phyloP scores from a whole-genome alignment of 2,797 vertebrate genomes.

The Amblyraja radiata region DNA sequence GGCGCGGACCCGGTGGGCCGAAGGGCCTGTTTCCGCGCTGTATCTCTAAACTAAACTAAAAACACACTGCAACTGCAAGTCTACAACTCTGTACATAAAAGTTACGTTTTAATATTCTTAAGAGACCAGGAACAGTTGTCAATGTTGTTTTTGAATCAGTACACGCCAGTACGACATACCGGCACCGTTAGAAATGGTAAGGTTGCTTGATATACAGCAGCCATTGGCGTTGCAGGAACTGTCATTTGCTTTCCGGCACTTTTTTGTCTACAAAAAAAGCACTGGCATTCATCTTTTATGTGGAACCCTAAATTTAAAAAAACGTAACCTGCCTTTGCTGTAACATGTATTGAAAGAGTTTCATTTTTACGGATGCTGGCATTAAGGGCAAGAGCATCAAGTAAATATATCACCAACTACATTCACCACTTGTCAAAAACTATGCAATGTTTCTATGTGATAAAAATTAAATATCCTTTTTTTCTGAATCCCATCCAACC shows the following conservation, averaged over 20 bases:
- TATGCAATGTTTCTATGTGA: neutral
- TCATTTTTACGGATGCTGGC: neutral
- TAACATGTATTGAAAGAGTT: constrained; percentile 16
- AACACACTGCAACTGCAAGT: neutral
- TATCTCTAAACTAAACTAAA: neutral
- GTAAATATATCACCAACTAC: constrained; percentile 7
- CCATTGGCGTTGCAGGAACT: no score
- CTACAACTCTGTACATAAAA: neutral
- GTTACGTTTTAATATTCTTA: neutral
- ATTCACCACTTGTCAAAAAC: neutral
- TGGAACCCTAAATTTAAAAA: neutral
- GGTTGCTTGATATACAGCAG: no score
- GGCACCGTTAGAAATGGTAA: no score
- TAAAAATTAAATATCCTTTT: neutral
- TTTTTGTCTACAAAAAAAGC: no score
- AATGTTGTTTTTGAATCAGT: no score
- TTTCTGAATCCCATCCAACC: neutral
- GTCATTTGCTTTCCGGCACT: no score
- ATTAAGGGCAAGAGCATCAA: constrained; percentile 18
- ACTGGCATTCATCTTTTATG: neutral
- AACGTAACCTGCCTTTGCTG: neutral
- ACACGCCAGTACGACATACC: no score
- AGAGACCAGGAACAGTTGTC: neutral
- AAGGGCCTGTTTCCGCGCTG: no score
- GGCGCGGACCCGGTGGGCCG: no score